phyloP scores from a whole-genome alignment of 2,888 invertebrate species.

The Leptarthrus brevirostris region DNA sequence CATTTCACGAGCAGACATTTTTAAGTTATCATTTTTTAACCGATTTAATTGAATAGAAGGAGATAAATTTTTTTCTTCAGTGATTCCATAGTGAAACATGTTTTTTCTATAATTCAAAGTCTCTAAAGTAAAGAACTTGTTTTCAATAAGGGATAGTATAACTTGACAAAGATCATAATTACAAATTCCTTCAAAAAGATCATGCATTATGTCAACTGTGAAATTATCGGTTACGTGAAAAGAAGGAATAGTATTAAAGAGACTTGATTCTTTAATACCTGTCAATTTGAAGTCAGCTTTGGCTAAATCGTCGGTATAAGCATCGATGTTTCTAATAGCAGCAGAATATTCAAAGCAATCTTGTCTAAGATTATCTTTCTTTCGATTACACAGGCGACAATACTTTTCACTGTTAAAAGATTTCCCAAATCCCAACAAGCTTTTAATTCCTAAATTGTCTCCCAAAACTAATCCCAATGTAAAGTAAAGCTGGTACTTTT shows the following conservation, averaged over 20 bases:
- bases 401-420: too few species aligned
- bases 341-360: too few species aligned
- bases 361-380: too few species aligned
- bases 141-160: constrained; percentile 26
- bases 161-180: constrained; percentile 38
- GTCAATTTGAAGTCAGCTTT: constrained; percentile 30
- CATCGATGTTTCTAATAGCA: not conserved
- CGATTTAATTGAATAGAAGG: not conserved
- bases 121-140: constrained; percentile 26
- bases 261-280: constrained; percentile 22
- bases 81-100: constrained; percentile 32
- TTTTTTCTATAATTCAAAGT: constrained; percentile 30
- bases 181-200: constrained; percentile 49
- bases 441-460: not conserved
- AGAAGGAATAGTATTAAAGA: constrained; percentile 40
- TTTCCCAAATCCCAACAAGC: not conserved
- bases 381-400: too few species aligned
- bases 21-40: constrained; percentile 18
- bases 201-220: constrained; percentile 48
- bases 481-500: not conserved
- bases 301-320: constrained; percentile 15
- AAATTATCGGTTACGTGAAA: constrained; percentile 45
- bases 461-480: not conserved
- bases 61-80: constrained; percentile 9
- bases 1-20: constrained; percentile 36